These are phyloP conservation scores for Zaprionus tsacasi DNA, from an alignment of 1,140 invertebrate species.

Conservation along the genomic window DNA sequence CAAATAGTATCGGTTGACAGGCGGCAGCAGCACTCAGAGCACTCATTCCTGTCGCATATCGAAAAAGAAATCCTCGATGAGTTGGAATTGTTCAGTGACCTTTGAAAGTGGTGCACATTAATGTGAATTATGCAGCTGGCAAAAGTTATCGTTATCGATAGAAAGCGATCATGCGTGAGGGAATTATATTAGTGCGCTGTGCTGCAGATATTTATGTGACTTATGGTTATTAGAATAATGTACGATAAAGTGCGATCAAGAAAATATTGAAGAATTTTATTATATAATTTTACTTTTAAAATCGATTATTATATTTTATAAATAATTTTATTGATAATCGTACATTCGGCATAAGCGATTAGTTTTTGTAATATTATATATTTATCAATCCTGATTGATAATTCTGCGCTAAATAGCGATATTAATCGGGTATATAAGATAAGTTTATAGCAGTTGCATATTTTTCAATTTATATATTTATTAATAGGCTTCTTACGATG, in stretches of 20 bases:
- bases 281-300: no score
- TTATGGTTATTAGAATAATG: background rate
- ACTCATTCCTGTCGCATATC: background rate
- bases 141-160: conserved; percentile 13
- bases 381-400: background rate
- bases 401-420: no score
- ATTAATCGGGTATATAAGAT: no score
- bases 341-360: no score
- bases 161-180: background rate
- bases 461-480: no score
- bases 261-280: no score
- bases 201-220: background rate
- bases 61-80: background rate
- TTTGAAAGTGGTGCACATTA: conserved; percentile 16
- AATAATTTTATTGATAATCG: no score
- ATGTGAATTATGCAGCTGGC: background rate
- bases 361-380: no score
- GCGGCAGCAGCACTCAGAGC: background rate
- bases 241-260: no score
- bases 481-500: no score
- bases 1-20: conserved; percentile 42
- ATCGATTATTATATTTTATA: no score
- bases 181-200: background rate
- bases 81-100: conserved; percentile 18
- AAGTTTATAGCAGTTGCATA: no score